A percentile compares a stretch with the other conserved stretches of the same genome.
Conservation (phyloP, 2,113 vertebrate genomes). For the Myiozetetes cayanensis region DNA sequence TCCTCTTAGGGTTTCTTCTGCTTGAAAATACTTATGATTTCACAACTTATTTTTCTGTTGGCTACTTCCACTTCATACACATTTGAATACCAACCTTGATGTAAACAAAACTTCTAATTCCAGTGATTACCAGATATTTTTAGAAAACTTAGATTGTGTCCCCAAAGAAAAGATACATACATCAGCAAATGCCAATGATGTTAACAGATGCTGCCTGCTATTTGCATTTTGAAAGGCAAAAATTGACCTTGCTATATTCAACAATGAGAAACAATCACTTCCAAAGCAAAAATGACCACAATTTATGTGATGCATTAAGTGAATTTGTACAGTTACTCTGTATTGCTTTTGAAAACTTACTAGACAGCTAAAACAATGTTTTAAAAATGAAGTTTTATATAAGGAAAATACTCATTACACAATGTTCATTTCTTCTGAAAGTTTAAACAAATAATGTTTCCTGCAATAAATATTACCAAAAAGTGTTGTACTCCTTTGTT, state of each 20-base stretch:
- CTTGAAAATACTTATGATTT: background rate
- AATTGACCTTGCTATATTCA: background rate
- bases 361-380: background rate
- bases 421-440: background rate
- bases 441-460: background rate
- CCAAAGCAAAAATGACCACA: background rate
- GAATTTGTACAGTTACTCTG: background rate
- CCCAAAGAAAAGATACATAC: background rate
- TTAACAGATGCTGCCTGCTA: background rate
- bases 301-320: background rate
- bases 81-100: background rate
- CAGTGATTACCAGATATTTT: background rate
- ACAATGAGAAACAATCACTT: background rate
- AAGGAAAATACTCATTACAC: background rate
- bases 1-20: background rate
- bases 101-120: background rate
- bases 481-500: background rate
- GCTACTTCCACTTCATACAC: background rate
- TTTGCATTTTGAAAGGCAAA: background rate
- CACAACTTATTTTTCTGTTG: background rate
- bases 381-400: background rate
- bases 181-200: background rate
- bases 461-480: background rate
- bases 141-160: background rate
- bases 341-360: background rate